Conservation (phyloP, 2,888 invertebrate genomes). For the Onthophagus sagittarius region DNA sequence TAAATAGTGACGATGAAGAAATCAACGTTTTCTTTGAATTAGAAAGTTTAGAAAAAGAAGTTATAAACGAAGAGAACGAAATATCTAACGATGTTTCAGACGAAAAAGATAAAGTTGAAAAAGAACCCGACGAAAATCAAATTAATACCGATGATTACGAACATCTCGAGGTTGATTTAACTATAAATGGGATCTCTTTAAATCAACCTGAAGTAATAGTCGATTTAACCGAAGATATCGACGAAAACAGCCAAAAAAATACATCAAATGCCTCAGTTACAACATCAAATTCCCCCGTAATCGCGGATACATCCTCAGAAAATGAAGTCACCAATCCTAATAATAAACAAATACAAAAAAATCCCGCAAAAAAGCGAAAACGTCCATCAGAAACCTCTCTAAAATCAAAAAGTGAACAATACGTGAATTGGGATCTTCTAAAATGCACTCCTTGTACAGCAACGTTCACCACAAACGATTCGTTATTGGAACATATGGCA, state of each 20-base stretch:
- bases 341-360: too few relatives aligned
- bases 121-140: conserved; percentile 12
- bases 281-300: neutral
- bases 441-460: conserved; percentile 53
- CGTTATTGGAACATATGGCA: conserved; percentile 61
- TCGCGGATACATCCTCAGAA: neutral
- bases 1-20: neutral
- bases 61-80: conserved; percentile 4
- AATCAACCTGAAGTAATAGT: neutral
- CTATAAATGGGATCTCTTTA: neutral
- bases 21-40: neutral
- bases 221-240: neutral
- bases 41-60: neutral
- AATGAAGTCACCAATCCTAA: neutral
- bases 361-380: neutral
- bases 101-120: too few relatives aligned
- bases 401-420: conserved; percentile 45
- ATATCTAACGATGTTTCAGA: too few relatives aligned
- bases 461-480: conserved; percentile 49
- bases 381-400: conserved; percentile 40
- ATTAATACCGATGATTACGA: neutral
- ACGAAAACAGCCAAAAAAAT: conserved; percentile 17
- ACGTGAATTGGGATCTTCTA: conserved; percentile 48
- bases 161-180: neutral
- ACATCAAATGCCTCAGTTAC: neutral